Conservation (phyloP, 2,797 vertebrate species). For the Pseudomugil gertrudae region DNA sequence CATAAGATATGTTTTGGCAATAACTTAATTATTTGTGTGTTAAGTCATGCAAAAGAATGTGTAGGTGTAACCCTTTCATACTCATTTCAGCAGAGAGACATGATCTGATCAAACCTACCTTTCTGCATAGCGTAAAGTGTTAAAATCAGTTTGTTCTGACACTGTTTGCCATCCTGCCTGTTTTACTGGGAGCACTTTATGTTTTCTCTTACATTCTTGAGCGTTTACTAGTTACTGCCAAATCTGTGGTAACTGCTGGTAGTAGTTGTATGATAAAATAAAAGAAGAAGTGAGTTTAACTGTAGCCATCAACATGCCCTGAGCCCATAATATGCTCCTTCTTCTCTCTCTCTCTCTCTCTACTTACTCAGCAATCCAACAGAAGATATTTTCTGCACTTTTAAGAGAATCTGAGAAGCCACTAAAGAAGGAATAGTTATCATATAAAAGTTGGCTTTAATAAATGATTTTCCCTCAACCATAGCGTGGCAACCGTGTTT, state of each 20-base stretch:
- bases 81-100: slow-evolving; percentile 16
- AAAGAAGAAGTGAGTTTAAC: slow-evolving; percentile 12
- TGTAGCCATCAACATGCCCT: slow-evolving; percentile 8
- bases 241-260: slow-evolving; percentile 22
- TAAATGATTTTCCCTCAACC: slow-evolving; percentile 22
- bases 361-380: not conserved
- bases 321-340: not conserved
- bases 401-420: slow-evolving; percentile 17
- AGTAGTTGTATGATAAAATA: slow-evolving; percentile 1
- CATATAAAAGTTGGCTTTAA: slow-evolving; percentile 20
- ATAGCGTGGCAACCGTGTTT: slow-evolving; percentile 8
- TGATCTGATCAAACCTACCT: slow-evolving; percentile 22
- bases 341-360: slow-evolving; percentile 5
- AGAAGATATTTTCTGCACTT: slow-evolving; percentile 27
- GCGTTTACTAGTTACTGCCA: slow-evolving; percentile 17
- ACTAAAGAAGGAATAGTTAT: slow-evolving; percentile 6
- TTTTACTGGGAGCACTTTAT: slow-evolving; percentile 48
- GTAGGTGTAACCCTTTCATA: slow-evolving; percentile 7
- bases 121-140: slow-evolving; percentile 34
- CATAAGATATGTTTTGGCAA: slow-evolving; percentile 1
- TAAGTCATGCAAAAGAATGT: slow-evolving; percentile 13
- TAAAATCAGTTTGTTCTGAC: slow-evolving; percentile 33
- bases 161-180: slow-evolving; percentile 1
- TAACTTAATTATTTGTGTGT: not conserved
- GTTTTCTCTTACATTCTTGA: slow-evolving; percentile 8